Evolutionary conservation across 2,797 vertebrate genomes (phyloP).

Genomic region (Poecilia velifera): DNA sequence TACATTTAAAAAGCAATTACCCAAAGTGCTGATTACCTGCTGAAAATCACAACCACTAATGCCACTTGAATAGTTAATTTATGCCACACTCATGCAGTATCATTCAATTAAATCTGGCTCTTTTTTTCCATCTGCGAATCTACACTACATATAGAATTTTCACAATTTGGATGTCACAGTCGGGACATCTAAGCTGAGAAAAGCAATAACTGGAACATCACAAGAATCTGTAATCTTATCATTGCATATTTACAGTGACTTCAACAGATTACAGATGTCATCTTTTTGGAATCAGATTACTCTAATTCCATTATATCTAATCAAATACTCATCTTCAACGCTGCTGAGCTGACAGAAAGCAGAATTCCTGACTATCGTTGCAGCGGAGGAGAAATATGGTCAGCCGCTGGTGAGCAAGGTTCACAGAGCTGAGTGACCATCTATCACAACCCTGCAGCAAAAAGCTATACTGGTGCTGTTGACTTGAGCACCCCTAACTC

Average conservation of each 20-base stretch:
- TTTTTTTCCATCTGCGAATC: conserved; percentile 33
- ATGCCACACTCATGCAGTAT: conserved; percentile 29
- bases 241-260: conserved; percentile 76
- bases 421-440: conserved; percentile 60
- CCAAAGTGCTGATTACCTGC: conserved; percentile 59
- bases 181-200: conserved; percentile 31
- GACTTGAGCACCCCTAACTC: conserved; percentile 27
- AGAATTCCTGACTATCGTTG: conserved; percentile 38
- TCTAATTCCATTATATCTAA: conserved; percentile 74
- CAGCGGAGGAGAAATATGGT: conserved; percentile 62
- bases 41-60: conserved; percentile 47
- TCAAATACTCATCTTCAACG: conserved; percentile 62
- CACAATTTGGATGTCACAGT: conserved; percentile 40
- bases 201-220: conserved; percentile 51
- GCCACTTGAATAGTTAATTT: conserved; percentile 42
- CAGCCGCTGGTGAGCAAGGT: conserved; percentile 62
- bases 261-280: conserved; percentile 74
- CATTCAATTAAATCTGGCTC: conserved; percentile 26
- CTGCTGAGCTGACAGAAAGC: conserved; percentile 55
- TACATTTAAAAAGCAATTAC: conserved; percentile 59
- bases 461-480: conserved; percentile 34
- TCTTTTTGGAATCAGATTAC: conserved; percentile 74
- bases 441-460: conserved; percentile 60
- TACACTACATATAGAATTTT: conserved; percentile 34
- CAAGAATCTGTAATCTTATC: conserved; percentile 65